Conservation (phyloP, 2,888 invertebrate species). For the Coecobrya sp. region DNA sequence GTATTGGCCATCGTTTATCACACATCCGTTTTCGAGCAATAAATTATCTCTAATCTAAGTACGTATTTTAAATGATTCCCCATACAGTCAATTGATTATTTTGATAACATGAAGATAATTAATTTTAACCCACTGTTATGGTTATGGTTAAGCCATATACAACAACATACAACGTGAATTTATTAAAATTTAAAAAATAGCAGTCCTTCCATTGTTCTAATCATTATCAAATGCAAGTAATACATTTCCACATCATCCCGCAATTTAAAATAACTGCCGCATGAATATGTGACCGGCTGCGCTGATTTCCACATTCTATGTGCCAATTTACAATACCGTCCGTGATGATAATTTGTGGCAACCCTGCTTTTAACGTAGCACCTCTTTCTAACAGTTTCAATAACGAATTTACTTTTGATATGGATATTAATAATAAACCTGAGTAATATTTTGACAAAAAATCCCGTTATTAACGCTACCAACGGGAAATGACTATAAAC, state of each 20-base stretch:
- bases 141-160: no score
- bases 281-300: background rate
- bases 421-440: background rate
- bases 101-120: no score
- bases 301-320: background rate
- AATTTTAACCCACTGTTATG: no score
- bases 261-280: background rate
- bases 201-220: conserved; percentile 3
- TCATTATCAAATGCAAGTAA: background rate
- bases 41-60: no score
- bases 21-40: no score
- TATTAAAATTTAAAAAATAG: no score
- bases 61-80: no score
- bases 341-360: background rate
- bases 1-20: no score
- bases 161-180: no score
- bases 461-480: background rate
- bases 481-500: background rate
- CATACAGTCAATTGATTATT: no score
- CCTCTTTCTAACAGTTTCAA: background rate
- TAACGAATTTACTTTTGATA: background rate
- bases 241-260: background rate
- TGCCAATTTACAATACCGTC: background rate
- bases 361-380: background rate
- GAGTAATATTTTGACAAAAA: background rate